Conservation (phyloP, 2,888 invertebrate genomes). For the Ectemnius continuus region DNA sequence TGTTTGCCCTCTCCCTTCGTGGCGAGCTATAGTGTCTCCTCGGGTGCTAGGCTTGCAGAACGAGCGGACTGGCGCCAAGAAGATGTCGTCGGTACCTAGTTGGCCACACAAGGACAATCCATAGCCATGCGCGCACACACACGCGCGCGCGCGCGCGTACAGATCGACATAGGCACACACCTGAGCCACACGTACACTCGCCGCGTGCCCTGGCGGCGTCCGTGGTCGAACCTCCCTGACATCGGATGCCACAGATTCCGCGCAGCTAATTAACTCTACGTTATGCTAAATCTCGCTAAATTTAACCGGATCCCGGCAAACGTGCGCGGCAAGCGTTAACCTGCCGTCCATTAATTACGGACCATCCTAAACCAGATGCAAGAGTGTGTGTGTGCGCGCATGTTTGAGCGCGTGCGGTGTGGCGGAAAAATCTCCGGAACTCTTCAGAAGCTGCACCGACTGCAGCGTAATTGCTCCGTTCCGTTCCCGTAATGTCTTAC, state of each 20-base stretch:
- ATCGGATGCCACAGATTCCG: conserved; percentile 74
- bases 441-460: conserved; percentile 50
- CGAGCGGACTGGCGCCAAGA: conserved; percentile 73
- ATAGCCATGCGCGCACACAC: conserved; percentile 27
- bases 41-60: conserved; percentile 55
- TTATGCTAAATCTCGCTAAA: conserved; percentile 75
- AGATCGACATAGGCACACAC: too few relatives aligned
- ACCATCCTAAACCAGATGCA: conserved; percentile 48
- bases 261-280: conserved; percentile 75
- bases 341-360: conserved; percentile 58
- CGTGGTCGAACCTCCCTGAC: conserved; percentile 24
- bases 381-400: too few relatives aligned
- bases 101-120: conserved; percentile 55
- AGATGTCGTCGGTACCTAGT: conserved; percentile 68
- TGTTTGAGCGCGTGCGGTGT: conserved; percentile 14
- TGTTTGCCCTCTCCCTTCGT: conserved; percentile 56
- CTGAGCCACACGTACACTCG: conserved; percentile 25
- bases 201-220: conserved; percentile 26
- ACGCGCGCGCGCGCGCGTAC: background rate
- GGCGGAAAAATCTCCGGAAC: conserved; percentile 57
- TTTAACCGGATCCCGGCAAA: conserved; percentile 57
- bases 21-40: conserved; percentile 51
- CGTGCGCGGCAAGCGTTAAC: conserved; percentile 30
- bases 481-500: conserved; percentile 67
- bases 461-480: conserved; percentile 46